phyloP scores from a whole-genome alignment of 2,888 invertebrate genomes.

The Clanis bilineata region DNA sequence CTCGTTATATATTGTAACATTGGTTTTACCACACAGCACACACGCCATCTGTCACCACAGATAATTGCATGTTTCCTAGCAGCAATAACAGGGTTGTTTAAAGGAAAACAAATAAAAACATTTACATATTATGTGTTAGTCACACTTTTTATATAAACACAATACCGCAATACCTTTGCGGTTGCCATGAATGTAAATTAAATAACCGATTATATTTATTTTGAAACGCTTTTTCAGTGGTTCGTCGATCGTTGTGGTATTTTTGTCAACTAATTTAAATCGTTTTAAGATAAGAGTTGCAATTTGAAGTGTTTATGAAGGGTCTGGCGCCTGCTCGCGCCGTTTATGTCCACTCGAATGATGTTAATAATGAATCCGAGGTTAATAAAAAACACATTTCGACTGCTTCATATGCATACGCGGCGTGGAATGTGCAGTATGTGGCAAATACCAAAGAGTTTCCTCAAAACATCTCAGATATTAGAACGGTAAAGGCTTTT shows the following conservation, averaged over 20 bases:
- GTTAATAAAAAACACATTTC: not conserved
- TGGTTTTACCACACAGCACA: not conserved
- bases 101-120: not conserved
- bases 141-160: not conserved
- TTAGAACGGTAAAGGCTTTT: constrained; percentile 36
- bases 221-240: not conserved
- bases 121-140: not conserved
- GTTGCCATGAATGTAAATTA: not conserved
- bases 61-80: not conserved
- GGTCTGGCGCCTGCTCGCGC: not conserved
- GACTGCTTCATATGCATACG: not conserved
- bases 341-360: not conserved
- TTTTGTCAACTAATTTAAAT: not conserved
- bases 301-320: not conserved
- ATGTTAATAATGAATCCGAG: not conserved
- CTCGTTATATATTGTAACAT: not conserved
- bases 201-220: not conserved
- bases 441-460: not conserved
- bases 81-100: not conserved
- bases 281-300: not conserved
- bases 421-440: not conserved
- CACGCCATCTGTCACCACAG: not conserved
- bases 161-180: not conserved
- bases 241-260: not conserved
- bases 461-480: constrained; percentile 6